These are phyloP conservation scores for Drosophila percnosoma DNA, from an alignment of 2,888 invertebrate genomes.

Conservation along the genomic window DNA sequence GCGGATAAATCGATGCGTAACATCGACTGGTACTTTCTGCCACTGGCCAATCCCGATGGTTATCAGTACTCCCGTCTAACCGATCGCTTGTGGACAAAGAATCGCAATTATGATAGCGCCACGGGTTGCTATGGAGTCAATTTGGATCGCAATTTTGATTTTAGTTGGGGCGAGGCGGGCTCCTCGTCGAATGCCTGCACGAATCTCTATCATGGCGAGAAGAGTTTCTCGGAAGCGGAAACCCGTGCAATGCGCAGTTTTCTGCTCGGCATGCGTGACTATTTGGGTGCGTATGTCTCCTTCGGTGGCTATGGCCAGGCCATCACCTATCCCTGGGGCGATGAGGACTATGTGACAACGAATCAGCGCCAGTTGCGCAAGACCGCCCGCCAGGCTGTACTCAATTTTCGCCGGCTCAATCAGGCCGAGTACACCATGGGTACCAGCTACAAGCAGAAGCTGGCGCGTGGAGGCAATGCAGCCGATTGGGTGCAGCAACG, in stretches of 20 bases:
- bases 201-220: constrained; percentile 91
- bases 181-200: constrained; percentile 92
- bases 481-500: constrained; percentile 82
- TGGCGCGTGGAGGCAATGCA: constrained; percentile 82
- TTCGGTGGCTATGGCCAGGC: constrained; percentile 86
- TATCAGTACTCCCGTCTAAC: constrained; percentile 92
- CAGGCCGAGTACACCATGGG: constrained; percentile 82
- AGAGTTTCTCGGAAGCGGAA: constrained; percentile 95
- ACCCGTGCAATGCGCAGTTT: constrained; percentile 88
- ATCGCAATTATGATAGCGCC: constrained; percentile 87
- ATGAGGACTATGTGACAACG: constrained; percentile 81
- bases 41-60: constrained; percentile 93
- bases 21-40: constrained; percentile 93
- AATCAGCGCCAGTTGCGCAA: constrained; percentile 75
- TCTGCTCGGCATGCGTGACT: constrained; percentile 79
- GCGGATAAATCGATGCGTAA: constrained; percentile 88
- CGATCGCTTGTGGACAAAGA: constrained; percentile 94
- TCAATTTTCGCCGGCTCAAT: constrained; percentile 77
- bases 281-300: constrained; percentile 78
- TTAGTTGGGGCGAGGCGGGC: constrained; percentile 93
- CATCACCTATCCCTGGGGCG: constrained; percentile 84
- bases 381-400: constrained; percentile 71
- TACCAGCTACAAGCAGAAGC: constrained; percentile 78
- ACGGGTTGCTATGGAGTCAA: constrained; percentile 90
- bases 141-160: constrained; percentile 94